A percentile compares a stretch with the other conserved stretches of the same genome.
Conservation (phyloP, 2,797 vertebrate species). For the Sphenopsis melanotis region DNA sequence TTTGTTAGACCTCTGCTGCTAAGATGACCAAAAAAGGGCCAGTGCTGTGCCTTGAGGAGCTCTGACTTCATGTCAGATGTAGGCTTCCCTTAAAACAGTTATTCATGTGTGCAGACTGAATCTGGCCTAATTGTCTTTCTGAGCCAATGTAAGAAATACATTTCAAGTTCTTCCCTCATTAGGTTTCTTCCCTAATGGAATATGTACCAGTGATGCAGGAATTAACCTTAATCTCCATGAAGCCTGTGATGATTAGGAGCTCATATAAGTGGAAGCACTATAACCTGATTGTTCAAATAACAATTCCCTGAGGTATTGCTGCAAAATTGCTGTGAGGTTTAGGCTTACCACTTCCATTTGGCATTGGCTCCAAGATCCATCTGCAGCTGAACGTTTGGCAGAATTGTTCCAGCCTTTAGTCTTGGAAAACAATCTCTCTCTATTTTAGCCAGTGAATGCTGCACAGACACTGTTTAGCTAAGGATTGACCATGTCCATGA, state of each 20-base stretch:
- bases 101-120: not conserved
- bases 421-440: not conserved
- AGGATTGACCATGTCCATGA: not conserved
- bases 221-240: conserved; percentile 30
- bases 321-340: not conserved
- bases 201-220: conserved; percentile 9
- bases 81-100: not conserved
- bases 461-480: not conserved
- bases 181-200: conserved; percentile 13
- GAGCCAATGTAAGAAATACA: not conserved
- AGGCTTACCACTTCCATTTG: not conserved
- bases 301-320: not conserved
- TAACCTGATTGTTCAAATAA: conserved; percentile 5
- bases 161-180: conserved; percentile 37
- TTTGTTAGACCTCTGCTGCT: not conserved
- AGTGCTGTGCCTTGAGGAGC: not conserved
- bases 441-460: not conserved
- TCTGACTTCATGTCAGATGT: not conserved
- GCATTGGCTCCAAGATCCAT: not conserved
- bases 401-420: not conserved
- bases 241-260: conserved; percentile 3
- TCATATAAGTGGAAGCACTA: not conserved
- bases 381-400: not conserved
- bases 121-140: not conserved
- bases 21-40: conserved; percentile 24